These are phyloP conservation scores for Danaus melanippus DNA, from an alignment of 1,140 invertebrate species.

Conservation along the genomic window DNA sequence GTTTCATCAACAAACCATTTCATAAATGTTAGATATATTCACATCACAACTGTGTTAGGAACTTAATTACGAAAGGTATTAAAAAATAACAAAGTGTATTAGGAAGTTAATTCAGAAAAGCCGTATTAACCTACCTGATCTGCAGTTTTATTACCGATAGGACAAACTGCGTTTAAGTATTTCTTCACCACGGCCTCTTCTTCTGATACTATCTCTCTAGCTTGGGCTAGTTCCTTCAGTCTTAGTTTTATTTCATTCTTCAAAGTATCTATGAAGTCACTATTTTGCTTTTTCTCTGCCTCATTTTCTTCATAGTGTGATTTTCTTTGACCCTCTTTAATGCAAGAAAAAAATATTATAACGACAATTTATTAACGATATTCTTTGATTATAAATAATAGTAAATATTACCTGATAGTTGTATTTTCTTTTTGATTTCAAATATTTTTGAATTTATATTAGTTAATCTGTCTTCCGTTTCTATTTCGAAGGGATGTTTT, in stretches of 20 bases:
- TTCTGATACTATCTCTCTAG: constrained; percentile 67
- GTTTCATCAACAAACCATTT: neutral
- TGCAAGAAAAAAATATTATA: neutral
- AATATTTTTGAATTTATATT: constrained; percentile 82
- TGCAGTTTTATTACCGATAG: constrained; percentile 51
- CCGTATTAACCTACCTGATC: constrained; percentile 45
- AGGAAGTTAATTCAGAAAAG: neutral
- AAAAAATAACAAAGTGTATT: too few species aligned
- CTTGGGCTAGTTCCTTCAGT: constrained; percentile 74
- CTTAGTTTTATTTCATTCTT: constrained; percentile 82
- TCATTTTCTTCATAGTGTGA: constrained; percentile 86
- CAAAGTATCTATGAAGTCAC: constrained; percentile 78
- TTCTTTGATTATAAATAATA: neutral
- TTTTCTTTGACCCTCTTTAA: constrained; percentile 85
- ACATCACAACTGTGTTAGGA: too few species aligned
- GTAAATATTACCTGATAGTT: constrained; percentile 77
- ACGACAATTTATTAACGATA: neutral
- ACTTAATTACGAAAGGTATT: too few species aligned
- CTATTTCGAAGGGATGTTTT: constrained; percentile 68
- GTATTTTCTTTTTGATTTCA: constrained; percentile 87
- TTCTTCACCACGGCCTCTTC: constrained; percentile 61
- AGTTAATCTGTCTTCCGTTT: constrained; percentile 73
- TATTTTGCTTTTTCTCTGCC: constrained; percentile 79
- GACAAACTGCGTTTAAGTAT: constrained; percentile 61
- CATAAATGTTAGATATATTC: too few species aligned